Base-by-base conservation (phyloP, 2,888 invertebrate species). In the Hyposoter dolosus region DNA sequence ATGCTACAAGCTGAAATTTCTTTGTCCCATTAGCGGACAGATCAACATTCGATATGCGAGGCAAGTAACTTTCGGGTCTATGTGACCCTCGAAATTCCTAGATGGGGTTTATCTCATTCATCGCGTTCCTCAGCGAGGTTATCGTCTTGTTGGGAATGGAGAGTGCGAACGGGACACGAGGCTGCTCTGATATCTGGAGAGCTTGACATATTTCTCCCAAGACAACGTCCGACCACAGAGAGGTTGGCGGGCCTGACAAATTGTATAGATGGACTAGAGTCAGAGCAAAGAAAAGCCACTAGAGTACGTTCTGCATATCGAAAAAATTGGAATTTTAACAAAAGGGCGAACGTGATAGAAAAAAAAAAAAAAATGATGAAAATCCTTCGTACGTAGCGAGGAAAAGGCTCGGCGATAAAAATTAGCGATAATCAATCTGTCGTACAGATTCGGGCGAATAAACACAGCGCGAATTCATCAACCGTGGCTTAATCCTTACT, bases 381-480 rank as follows among this genome's bases (percentile, higher is more conserved):
- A 28, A 23, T 45, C 32, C 9, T 35, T 15, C 28, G 76, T 60
- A 77, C 28, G 68, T 72, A n/a, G 72, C 76, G 65, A 77, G 40
- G 76, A 68, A 76, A 76, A 72, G 75, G 83, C 79, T 66, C 68
- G 88, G 83, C 80, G 71, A 76, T 63, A 79, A 82, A 82, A 88
- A 85, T 79, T 84, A 86, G 63, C 88, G 83, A 89, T 88, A 89
- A 90, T 90, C 90, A 90, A 91, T 91, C 89, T 90, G 84, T 79
- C 75, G 76, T 77, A 71, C 68, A 68, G 75, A 60, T 68, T 68
- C 69, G 71, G 50, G 50, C 82, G 76, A 66, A 72, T 86, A 89
- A 63, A 79, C 84, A 83, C 87, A 87, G 83, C 85, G 84, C 77
- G 87, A 87, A 90, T 92, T 91, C 91, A 92, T 92, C 91, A 91